Evolutionary conservation across 2,797 vertebrate genomes (phyloP), one percentile per base, ranked within the genome.

Genomic region (Manis crassicaudata): DNA sequence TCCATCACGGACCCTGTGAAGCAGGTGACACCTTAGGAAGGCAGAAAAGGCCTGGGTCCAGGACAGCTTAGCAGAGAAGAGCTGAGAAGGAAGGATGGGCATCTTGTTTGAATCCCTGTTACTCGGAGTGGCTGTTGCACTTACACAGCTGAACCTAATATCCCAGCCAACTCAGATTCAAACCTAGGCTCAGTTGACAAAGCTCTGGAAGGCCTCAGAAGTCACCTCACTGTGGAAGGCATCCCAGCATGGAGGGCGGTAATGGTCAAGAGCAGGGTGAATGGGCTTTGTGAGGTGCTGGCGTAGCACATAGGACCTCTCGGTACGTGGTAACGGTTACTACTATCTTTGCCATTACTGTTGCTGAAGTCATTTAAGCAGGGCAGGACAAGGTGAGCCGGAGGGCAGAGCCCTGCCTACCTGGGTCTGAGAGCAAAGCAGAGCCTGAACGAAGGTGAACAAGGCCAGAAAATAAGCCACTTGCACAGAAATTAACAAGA

Each of bases 241-340:
- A 80, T 32, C 18, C 20, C 70, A 32, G 35, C 17, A 3, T 7
- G 62, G 84, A 56, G 25, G 3, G 40, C 60, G 54, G 40, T 20
- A 2, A 10, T 1, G 23, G 29, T 6, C 37, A 62, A 14, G 3
- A 70, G 72, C 27, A 0, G 0, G 5, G 37, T 3, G 7, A 5
- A 29, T 17, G 9, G 67, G 14, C 11, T 25, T 18, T 2, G 12
- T 1, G 27, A 0, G 35, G 56, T 12, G 17, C 29, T 35, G 2
- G 1, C 46, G 10, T 46, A 9, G 32, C 50, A 6, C 21, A 11
- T 1, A 52, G 54, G 46, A 21, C 13, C 52, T 50, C 67, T 21
- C 3, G 4, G 58, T 4, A 20, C 40, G 4, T 0, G 21, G 54
- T 2, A 13, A 35, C 54, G 20, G 43, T 25, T 54, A 25, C n/a